Evolutionary conservation across 2,797 vertebrate genomes (phyloP).

Genomic region (Helicolenus hilgendorfi): DNA sequence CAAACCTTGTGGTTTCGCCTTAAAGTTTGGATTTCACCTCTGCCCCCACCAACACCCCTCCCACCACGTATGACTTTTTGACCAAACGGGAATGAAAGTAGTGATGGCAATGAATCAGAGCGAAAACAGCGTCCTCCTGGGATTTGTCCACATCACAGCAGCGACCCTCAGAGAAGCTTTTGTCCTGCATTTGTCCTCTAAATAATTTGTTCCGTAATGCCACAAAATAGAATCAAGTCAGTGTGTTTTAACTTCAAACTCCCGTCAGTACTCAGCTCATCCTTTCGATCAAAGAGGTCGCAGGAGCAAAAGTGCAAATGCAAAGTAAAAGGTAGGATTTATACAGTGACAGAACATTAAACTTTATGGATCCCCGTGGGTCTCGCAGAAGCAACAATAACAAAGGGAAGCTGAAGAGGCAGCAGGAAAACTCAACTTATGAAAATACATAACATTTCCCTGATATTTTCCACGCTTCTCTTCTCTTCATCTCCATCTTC

Average conservation of each 20-base stretch:
- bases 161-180: not conserved
- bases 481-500: not conserved
- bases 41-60: constrained; percentile 32
- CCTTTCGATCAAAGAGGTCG: not conserved
- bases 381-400: constrained; percentile 47
- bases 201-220: constrained; percentile 18
- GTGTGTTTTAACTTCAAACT: constrained; percentile 2
- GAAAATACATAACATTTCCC: not conserved
- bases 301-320: constrained; percentile 33
- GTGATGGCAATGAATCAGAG: constrained; percentile 35
- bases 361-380: constrained; percentile 43
- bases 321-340: constrained; percentile 45
- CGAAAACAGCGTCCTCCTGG: not conserved
- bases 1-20: constrained; percentile 60
- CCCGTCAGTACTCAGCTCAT: not conserved
- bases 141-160: constrained; percentile 44
- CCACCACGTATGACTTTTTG: constrained; percentile 7
- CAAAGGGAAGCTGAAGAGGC: constrained; percentile 14
- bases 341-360: constrained; percentile 49
- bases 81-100: constrained; percentile 27
- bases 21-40: constrained; percentile 67
- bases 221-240: constrained; percentile 14
- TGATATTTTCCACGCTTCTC: not conserved
- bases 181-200: constrained; percentile 40
- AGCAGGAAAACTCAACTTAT: not conserved